Base-by-base conservation (phyloP, 2,797 vertebrate genomes). In the Sitta carolinensis region DNA sequence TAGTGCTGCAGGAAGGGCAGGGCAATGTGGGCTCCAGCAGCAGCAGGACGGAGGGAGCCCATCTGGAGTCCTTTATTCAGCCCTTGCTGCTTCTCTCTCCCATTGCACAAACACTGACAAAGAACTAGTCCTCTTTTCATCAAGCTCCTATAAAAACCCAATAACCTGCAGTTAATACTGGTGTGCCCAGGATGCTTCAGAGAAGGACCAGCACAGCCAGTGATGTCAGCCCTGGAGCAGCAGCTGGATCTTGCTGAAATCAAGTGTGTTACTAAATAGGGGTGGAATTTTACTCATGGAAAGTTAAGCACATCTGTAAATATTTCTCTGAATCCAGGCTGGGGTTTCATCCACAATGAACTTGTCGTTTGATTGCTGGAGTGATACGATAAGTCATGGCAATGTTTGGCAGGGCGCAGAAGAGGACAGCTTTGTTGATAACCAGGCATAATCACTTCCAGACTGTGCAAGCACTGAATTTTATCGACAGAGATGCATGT, bases 241-340 rank as follows among this genome's bases (percentile, higher is more conserved):
- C 58, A 78, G 55, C 55, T 70, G 61, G n/a, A 26, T 73, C 57
- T 57, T 74, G 29, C 62, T 4, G 13, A 75, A 75, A 87, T 25
- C 29, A 38, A 92, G 27, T 1, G 4, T 48, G 32, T 75, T 89
- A 75, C 54, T 63, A 40, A 75, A 51, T 1, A 59, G 50, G 19
- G 48, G 48, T 59, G 52, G 51, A 57, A 69, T 73, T 89, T 84
- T 82, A 81, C 62, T 78, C 36, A n/a, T 12, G 27, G 79, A 78
- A 66, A 92, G 51, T 61, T 78, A 88, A 76, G 47, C 62, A 73
- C 59, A 63, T 57, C 55, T 87, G 61, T 67, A 92, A 93, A 88
- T 30, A 36, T 88, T 91, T 79, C 64, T 63, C 58, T 59, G 78
- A 88, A n/a, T 70, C 40, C 72, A 59, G 32, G 29, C 73, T 70